Conservation (phyloP, 1,140 invertebrate genomes). For the Papilio helenus region DNA sequence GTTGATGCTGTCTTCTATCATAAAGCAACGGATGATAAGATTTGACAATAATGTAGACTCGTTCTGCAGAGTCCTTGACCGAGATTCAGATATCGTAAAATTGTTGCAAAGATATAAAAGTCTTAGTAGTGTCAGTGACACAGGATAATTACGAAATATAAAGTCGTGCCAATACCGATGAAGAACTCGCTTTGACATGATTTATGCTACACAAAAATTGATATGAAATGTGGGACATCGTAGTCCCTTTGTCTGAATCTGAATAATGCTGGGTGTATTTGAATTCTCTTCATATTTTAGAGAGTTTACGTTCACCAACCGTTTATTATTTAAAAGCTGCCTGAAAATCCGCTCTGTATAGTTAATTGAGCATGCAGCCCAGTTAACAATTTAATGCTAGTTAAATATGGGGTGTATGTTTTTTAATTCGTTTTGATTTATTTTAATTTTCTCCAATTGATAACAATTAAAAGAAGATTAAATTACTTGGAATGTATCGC, state of each 20-base stretch:
- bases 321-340: background rate
- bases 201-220: background rate
- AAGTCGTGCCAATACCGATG: background rate
- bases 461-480: background rate
- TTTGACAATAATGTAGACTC: background rate
- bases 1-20: background rate
- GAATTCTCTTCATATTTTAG: background rate
- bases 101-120: background rate
- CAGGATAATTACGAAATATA: constrained; percentile 1
- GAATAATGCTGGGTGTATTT: background rate
- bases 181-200: background rate
- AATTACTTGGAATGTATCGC: background rate
- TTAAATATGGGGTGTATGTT: background rate
- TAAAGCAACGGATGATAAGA: background rate
- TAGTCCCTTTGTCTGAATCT: background rate
- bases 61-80: background rate
- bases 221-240: background rate
- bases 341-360: background rate
- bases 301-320: background rate
- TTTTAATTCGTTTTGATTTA: background rate
- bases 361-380: too few relatives aligned
- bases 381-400: background rate
- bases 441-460: background rate
- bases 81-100: background rate
- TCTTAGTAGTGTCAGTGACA: constrained; percentile 1